Base-by-base conservation (phyloP, 1,140 invertebrate genomes). In the Halictus rubicundus region DNA sequence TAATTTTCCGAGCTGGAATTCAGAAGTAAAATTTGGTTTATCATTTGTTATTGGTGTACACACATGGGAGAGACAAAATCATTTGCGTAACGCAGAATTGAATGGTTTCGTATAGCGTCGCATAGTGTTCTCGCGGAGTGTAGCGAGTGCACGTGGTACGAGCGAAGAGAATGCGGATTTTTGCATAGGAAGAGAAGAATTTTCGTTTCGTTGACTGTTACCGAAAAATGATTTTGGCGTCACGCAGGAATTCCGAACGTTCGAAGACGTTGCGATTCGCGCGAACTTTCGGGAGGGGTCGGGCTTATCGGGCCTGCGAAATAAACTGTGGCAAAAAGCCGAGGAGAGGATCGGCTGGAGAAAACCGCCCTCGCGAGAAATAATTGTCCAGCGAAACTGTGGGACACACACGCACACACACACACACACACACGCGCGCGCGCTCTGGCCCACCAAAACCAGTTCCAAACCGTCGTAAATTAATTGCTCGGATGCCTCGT, bases 401-500 rank as follows among this genome's bases (percentile, higher is more conserved):
- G 39, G 23, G 54, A 60, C 32, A 32, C 32, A 8, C 46, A 16
- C 2, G 25, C 9, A 27, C n/a, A n/a, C n/a, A 60, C 32, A 32
- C 32, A 8, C 46, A 16, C 2, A 25, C 9, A 27, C n/a, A 60
- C 32, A 32, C 32, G 6, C 46, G 16, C 2, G 25, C 9, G 10
- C 23, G 25, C 60, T 6, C 16, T 8, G 12, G 57, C 16, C 66
- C 57, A 19, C 19, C 9, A 12, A 32, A 60, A 77, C 52, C 39
- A 69, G 39, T 69, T 46, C 39, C 66, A 61, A 77, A 32, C 32
- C 57, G 49, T 70, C 57, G 57, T 61, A 77, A 69, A 77, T 77
- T 68, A 70, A 69, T 70, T 54, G 57, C 54, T 4, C 39, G 39
- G 54, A 77, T 77, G 69, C 52, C 57, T 12, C 27, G 25, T 27